phyloP scores from a whole-genome alignment of 2,113 vertebrate species.

The Hippocampus barbouri region DNA sequence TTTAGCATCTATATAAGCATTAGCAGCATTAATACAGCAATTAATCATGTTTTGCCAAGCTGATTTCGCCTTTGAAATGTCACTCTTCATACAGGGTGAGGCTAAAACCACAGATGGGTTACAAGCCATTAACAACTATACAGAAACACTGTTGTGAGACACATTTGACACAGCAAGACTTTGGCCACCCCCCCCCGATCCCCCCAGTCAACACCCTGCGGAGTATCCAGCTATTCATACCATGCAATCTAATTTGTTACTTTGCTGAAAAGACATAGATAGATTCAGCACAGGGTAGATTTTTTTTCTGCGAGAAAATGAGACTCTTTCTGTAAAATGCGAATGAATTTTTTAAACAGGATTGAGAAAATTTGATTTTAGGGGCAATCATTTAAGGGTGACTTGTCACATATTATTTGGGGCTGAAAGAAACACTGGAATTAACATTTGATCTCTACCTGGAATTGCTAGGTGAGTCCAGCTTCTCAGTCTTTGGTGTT shows the following conservation, averaged over 20 bases:
- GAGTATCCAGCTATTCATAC: conserved; percentile 30
- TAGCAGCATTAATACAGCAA: too few species aligned
- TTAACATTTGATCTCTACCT: conserved; percentile 37
- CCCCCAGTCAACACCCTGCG: conserved; percentile 14
- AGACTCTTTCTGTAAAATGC: conserved; percentile 28
- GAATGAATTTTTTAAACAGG: conserved; percentile 23
- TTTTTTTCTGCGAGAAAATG: conserved; percentile 50
- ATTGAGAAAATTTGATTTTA: not conserved
- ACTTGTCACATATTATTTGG: conserved; percentile 13
- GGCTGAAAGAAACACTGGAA: conserved; percentile 14
- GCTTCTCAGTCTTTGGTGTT: conserved; percentile 40
- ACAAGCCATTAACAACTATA: conserved; percentile 44
- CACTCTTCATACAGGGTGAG: conserved; percentile 15
- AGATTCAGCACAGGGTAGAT: conserved; percentile 24
- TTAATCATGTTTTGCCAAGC: conserved; percentile 21
- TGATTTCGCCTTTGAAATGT: conserved; percentile 37
- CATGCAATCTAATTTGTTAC: conserved; percentile 46
- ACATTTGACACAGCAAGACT: conserved; percentile 48
- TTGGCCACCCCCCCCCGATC: not conserved
- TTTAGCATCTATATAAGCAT: too few species aligned
- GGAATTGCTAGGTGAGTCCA: conserved; percentile 21
- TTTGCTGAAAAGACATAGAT: conserved; percentile 40
- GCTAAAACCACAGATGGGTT: conserved; percentile 26
- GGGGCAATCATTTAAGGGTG: not conserved
- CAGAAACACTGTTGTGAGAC: conserved; percentile 41